phyloP scores from a whole-genome alignment of 2,888 invertebrate species.

The Eupithecia subumbrata region DNA sequence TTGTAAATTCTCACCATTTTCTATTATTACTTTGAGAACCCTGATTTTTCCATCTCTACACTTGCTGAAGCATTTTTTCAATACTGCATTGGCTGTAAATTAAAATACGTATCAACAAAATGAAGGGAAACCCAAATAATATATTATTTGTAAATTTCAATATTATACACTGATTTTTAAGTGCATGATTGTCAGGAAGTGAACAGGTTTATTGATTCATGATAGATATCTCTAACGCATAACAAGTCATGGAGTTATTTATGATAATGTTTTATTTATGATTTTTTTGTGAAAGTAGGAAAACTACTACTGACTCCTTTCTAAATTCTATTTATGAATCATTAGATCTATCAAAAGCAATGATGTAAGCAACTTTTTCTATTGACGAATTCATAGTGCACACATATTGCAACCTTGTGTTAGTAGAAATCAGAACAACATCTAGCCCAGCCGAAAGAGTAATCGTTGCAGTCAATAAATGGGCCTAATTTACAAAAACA shows the following conservation, averaged over 20 bases:
- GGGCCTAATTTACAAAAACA: not conserved
- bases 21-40: slow-evolving; percentile 92
- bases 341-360: not conserved
- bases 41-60: slow-evolving; percentile 92
- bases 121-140: not conserved
- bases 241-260: not conserved
- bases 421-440: not conserved
- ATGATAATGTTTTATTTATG: not conserved
- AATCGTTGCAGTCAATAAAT: not conserved
- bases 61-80: slow-evolving; percentile 92
- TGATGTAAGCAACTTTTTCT: slow-evolving; percentile 10
- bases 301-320: not conserved
- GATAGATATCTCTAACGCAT: not conserved
- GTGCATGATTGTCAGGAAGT: not conserved
- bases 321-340: slow-evolving; percentile 1
- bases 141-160: not conserved
- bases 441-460: not conserved
- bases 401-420: not conserved
- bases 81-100: slow-evolving; percentile 90
- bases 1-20: slow-evolving; percentile 90
- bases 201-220: not conserved
- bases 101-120: not conserved
- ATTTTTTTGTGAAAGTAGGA: not conserved
- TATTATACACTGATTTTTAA: not conserved
- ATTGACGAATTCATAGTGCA: not conserved